phyloP scores from a whole-genome alignment of 2,797 vertebrate species.

The Hippocampus kuda region DNA sequence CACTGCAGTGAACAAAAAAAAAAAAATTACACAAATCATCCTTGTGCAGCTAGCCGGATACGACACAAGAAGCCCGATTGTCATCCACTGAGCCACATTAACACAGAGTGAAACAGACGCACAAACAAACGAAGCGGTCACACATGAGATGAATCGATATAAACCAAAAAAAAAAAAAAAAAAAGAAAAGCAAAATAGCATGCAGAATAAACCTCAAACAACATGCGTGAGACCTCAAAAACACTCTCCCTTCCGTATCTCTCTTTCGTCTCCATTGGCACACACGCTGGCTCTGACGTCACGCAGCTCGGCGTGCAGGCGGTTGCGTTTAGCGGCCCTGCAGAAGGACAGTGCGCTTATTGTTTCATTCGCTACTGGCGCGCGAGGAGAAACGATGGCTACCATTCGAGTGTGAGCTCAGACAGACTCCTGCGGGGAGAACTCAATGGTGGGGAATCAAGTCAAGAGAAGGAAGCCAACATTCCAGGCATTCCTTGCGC shows the following conservation, averaged over 20 bases:
- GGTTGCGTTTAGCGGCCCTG: constrained; percentile 25
- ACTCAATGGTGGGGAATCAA: background rate
- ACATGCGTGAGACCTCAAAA: background rate
- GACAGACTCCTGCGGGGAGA: background rate
- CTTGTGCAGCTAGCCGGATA: background rate
- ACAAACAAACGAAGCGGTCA: background rate
- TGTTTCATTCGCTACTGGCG: constrained; percentile 33
- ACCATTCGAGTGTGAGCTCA: background rate
- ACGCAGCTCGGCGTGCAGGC: constrained; percentile 36
- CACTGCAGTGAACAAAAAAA: background rate
- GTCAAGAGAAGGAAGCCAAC: constrained; percentile 13
- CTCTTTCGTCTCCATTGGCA: background rate
- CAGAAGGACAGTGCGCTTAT: constrained; percentile 35
- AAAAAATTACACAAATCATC: too few species aligned
- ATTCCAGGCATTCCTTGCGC: constrained; percentile 43
- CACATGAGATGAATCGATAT: background rate
- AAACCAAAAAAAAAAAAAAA: background rate
- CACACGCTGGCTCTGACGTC: constrained; percentile 27
- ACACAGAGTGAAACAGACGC: background rate
- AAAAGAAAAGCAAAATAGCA: background rate
- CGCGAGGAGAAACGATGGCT: constrained; percentile 19
- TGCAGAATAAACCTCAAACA: background rate
- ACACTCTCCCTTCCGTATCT: background rate
- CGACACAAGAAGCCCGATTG: background rate
- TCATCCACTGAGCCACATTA: background rate